Evolutionary conservation across 2,888 invertebrate species (phyloP).

Genomic region (Leistus spinibarbis): DNA sequence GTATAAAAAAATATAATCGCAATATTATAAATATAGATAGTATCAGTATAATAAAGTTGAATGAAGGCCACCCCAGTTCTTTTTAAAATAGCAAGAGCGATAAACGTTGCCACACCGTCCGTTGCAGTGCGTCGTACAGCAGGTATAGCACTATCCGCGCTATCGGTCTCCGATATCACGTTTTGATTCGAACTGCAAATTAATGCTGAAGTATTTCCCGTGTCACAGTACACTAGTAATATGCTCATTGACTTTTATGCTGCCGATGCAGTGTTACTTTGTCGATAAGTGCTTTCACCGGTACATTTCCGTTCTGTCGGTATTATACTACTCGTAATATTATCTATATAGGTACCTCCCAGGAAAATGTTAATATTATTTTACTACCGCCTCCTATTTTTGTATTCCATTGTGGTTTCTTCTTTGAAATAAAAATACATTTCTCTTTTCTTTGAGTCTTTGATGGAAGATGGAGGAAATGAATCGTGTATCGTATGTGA

Average conservation of each 20-base stretch:
- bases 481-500: conserved; percentile 15
- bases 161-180: conserved; percentile 12
- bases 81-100: too few species aligned
- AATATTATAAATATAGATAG: too few species aligned
- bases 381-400: conserved; percentile 34
- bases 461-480: conserved; percentile 14
- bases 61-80: too few species aligned
- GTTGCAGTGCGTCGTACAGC: not conserved
- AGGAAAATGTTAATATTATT: conserved; percentile 37
- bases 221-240: conserved; percentile 15
- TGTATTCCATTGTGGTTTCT: conserved; percentile 31
- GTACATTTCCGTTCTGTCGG: conserved; percentile 29
- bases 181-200: conserved; percentile 4
- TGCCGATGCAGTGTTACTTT: not conserved
- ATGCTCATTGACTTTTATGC: conserved; percentile 24
- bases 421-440: conserved; percentile 14
- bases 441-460: not conserved
- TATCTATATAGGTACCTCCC: conserved; percentile 15
- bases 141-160: not conserved
- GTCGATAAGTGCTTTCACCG: conserved; percentile 35
- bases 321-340: conserved; percentile 4
- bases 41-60: too few species aligned
- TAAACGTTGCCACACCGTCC: conserved; percentile 18
- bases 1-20: too few species aligned
- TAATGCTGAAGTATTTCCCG: conserved; percentile 32